Base-by-base conservation (phyloP, 2,797 vertebrate species). In the Danio tinwini region DNA sequence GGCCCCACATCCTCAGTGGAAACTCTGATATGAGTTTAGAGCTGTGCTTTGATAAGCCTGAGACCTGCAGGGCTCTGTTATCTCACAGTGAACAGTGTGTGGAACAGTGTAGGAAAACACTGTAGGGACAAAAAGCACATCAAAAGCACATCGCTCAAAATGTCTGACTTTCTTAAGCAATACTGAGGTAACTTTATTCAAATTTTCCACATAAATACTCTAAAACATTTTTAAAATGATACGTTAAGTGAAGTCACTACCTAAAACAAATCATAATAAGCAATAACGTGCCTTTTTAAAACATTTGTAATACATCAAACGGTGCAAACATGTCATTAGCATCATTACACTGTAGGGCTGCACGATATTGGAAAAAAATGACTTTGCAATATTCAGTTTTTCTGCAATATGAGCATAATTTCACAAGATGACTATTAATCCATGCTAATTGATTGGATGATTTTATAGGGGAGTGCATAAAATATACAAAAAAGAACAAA, bases 1-100 rank as follows among this genome's bases (percentile, higher is more conserved):
- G 11, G 19, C 14, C 50, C 88, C 78, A 89, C 89, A 92, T 92
- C 91, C 92, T 91, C 84, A 81, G 47, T 89, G 90, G 91, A 92
- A 91, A 90, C 78, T 85, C 39, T 72, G 77, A 74, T 83, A 64
- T 69, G 52, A 39, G 72, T 76, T 40, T 69, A 40, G 55, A 82
- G 67, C 75, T 7, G 40, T 39, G 64, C 29, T 58, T 42, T 59
- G 80, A 84, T 83, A 85, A 82, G 19, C 19, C 19, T 11, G 21
- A 61, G 76, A 82, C 21, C 63, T 1, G 68, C 14, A 39, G 53
- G 9, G 14, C 44, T 19, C 0, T 0, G 7, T 47, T 75, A 69
- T 67, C 62, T 70, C 62, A 62, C 76, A 74, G 49, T 16, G 13
- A 70, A 70, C 65, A 1, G 1, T 29, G 47, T 21, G 17, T 40